Base-by-base conservation (phyloP, 2,797 vertebrate genomes). In the Mastacembelus armatus region DNA sequence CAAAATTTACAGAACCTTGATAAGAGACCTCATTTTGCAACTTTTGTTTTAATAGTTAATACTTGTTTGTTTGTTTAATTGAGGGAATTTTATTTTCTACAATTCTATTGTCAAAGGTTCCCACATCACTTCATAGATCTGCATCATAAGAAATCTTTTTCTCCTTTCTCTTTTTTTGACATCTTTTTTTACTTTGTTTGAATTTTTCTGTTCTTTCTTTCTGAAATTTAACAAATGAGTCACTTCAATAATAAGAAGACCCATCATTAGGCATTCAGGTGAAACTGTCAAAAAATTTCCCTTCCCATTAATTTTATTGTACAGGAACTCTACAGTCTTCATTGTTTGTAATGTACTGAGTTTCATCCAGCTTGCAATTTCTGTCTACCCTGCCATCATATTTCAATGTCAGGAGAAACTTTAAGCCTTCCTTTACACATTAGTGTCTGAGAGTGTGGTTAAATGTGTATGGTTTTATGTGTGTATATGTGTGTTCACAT, bases 321-420 rank as follows among this genome's bases (percentile, higher is more conserved):
- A 18, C 66, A 30, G 62, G 69, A 47, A 45, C 45, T 71, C 58
- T 39, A 54, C 1, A 30, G 44, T 51, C 32, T 83, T 76, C 43
- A 76, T 82, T 87, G 80, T 90, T 85, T 88, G 63, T 66, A 86
- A 78, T 87, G 75, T 77, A 71, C 81, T 67, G 35, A 77, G 64
- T 87, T 89, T 87, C 84, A 70, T 74, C 74, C 65, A 83, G 66
- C 69, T 86, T 78, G 72, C 80, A 84, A 18, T 75, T 83, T 86
- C 48, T 27, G 57, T 85, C 71, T 69, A 74, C 49, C 42, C 66
- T 80, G 60, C 80, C 78, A 79, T 83, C 61, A 79, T 82, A 88
- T 84, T 85, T 79, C 58, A 86, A 77, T 71, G 83, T 88, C 77
- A 79, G 74, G 59, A 78, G 65, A 83, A 76, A 80, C 78, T 48